Evolutionary conservation across 2,888 invertebrate species (phyloP).

Genomic region (Drosophila robusta): DNA sequence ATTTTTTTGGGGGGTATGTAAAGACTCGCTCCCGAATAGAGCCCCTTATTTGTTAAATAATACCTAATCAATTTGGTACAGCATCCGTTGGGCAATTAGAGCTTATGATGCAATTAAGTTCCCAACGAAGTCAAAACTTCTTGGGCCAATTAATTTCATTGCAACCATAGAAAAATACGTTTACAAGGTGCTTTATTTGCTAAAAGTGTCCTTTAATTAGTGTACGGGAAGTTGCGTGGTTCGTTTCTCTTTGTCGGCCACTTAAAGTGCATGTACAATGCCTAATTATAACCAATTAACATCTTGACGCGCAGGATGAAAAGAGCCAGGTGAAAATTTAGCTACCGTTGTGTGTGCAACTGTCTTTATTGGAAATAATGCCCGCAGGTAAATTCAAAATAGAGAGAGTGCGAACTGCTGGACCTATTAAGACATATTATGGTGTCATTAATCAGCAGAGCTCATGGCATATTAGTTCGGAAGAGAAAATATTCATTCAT

Average conservation of each 20-base stretch:
- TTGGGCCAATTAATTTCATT: slow-evolving; percentile 67
- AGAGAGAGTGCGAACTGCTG: slow-evolving; percentile 8
- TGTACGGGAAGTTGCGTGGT: slow-evolving; percentile 48
- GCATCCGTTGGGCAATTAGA: slow-evolving; percentile 53
- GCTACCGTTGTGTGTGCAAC: slow-evolving; percentile 9
- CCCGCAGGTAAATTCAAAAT: background rate
- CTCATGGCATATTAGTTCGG: background rate
- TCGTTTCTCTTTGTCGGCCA: slow-evolving; percentile 26
- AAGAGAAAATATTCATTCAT: slow-evolving; percentile 3
- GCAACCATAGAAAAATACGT: slow-evolving; percentile 31
- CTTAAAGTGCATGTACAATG: slow-evolving; percentile 46
- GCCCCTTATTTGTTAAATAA: slow-evolving; percentile 48
- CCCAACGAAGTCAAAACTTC: slow-evolving; percentile 49
- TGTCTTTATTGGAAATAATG: slow-evolving; percentile 9
- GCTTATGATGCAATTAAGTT: slow-evolving; percentile 45
- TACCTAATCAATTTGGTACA: slow-evolving; percentile 56
- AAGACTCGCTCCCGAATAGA: no score
- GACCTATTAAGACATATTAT: background rate
- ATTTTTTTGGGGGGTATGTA: no score
- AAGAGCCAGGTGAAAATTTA: slow-evolving; percentile 8
- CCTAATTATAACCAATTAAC: slow-evolving; percentile 68
- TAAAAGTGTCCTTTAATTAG: slow-evolving; percentile 75
- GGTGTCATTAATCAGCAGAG: slow-evolving; percentile 19
- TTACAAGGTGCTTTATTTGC: slow-evolving; percentile 42
- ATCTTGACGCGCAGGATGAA: slow-evolving; percentile 27